Evolutionary conservation across 2,888 invertebrate genomes (phyloP), one percentile per base, ranked within the genome.

Genomic region (Protula sp.): DNA sequence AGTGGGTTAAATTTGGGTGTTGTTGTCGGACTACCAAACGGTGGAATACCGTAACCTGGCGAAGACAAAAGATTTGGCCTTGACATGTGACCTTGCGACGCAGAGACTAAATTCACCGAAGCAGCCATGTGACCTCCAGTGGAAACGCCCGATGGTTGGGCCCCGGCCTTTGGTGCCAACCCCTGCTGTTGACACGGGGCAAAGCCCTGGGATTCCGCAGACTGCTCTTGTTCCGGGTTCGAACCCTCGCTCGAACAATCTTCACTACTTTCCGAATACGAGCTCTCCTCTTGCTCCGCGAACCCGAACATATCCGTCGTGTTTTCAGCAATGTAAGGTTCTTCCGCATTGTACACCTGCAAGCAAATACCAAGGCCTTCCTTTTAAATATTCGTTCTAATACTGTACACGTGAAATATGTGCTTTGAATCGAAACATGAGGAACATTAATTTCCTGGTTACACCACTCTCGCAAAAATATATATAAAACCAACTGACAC

Each of bases 231-330:
- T 26, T 50, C 50, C 24, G 50, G 50, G 24, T 50, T 50, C 5
- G 14, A 22, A 5, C 62, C 70, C 56, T 78, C 78, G 58, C 73
- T 77, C 0, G 80, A 78, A 59, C 78, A 74, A 52, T 80, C 80
- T 51, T 80, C 80, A 58, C 76, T 77, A 61, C 74, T 76, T 63
- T 80, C 81, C 0, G 79, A 77, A 64, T 79, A 81, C 0, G 78
- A 76, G 55, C 71, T 74, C 19, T 80, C 80, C 24, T 77, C 80
- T n/a, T 78, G 78, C 27, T 77, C 78, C 69, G 62, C 75, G 69
- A 69, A 74, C 68, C 66, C 71, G 69, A 64, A 70, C 62, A 78
- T 67, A 27, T 70, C 69, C 28, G 71, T 69, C 1, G 73, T 69
- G 61, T 70, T 74, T 57, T 75, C 73, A 30, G 67, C 60, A 48